Evolutionary conservation across 2,888 invertebrate species (phyloP).

Genomic region (Synanthedon vespiformis): DNA sequence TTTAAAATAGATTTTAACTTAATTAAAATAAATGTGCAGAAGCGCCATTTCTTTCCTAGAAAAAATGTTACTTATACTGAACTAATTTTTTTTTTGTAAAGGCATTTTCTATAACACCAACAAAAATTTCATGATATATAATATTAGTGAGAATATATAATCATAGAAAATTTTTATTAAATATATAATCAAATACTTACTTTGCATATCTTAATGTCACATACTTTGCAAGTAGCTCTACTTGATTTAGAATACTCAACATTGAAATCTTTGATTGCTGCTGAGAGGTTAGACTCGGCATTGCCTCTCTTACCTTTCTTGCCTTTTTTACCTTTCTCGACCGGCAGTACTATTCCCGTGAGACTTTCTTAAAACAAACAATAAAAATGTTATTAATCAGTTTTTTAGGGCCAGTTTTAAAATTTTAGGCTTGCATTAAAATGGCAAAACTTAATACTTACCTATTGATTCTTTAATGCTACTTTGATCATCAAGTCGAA

Average conservation of each 20-base stretch:
- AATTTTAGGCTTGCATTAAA: too few species aligned
- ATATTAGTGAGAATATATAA: too few species aligned
- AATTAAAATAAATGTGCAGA: too few species aligned
- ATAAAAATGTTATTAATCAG: too few species aligned
- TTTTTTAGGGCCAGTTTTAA: too few species aligned
- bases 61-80: too few species aligned
- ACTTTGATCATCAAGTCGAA: conserved; percentile 88
- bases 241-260: conserved; percentile 90
- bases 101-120: neutral
- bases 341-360: conserved; percentile 49
- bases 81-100: too few species aligned
- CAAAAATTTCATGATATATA: neutral
- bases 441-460: conserved; percentile 30
- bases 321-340: conserved; percentile 61
- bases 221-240: conserved; percentile 83
- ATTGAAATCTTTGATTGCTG: conserved; percentile 74
- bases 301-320: conserved; percentile 44
- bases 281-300: conserved; percentile 11
- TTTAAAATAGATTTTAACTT: too few species aligned
- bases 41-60: too few species aligned
- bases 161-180: neutral
- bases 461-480: conserved; percentile 77
- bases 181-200: conserved; percentile 34
- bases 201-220: conserved; percentile 87
- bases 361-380: conserved; percentile 11